These are phyloP conservation scores for Phyllotis vaccarum DNA, from an alignment of 2,797 vertebrate genomes.

Conservation along the genomic window DNA sequence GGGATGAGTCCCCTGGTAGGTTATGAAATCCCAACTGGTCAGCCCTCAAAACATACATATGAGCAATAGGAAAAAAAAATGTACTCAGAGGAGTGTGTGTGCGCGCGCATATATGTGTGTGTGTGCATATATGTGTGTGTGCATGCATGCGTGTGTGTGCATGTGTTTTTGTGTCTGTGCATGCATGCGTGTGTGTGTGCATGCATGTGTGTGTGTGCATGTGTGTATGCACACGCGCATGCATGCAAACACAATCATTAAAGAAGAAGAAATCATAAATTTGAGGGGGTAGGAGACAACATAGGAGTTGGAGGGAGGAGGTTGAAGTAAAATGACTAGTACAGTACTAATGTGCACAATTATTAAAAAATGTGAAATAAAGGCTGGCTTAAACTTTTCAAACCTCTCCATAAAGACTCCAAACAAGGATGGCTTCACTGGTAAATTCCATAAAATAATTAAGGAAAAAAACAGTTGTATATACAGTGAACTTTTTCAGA, in stretches of 20 bases:
- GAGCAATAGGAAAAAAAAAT: neutral
- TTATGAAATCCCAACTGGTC: neutral
- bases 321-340: neutral
- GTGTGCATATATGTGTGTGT: neutral
- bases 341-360: neutral
- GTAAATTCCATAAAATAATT: constrained; percentile 11
- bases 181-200: neutral
- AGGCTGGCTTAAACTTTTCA: neutral
- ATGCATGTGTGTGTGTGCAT: neutral
- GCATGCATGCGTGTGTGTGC: neutral
- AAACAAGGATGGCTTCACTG: neutral
- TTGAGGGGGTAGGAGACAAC: neutral
- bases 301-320: neutral
- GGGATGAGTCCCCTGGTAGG: neutral
- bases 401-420: neutral
- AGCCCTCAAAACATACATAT: neutral
- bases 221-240: no score
- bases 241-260: neutral
- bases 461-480: constrained; percentile 32
- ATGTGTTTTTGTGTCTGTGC: neutral
- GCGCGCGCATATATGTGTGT: neutral
- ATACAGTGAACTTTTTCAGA: neutral
- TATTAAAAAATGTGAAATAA: neutral
- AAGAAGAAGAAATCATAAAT: neutral
- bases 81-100: neutral